Conservation (phyloP, 1,140 invertebrate species). For the Planococcus citri region DNA sequence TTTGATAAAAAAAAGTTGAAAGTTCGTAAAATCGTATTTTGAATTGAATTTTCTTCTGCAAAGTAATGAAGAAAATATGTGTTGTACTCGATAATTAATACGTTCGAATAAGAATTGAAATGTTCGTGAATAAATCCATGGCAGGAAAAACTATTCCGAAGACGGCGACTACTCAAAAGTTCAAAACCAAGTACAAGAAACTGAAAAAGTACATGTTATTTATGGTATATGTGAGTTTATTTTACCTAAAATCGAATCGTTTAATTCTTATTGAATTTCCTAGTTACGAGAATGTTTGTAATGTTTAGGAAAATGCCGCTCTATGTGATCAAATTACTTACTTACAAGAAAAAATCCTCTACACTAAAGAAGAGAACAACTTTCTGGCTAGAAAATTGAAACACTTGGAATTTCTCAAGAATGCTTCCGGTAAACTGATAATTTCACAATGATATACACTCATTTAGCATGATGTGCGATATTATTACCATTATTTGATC, state of each 20-base stretch:
- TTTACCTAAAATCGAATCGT: not conserved
- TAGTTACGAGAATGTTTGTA: not conserved
- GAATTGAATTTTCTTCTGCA: not conserved
- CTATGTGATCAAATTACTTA: conserved; percentile 15
- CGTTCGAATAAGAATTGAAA: no score
- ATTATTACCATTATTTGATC: not conserved
- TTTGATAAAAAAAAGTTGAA: no score
- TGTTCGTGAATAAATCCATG: not conserved
- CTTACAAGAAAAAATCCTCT: conserved; percentile 12
- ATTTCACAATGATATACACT: not conserved
- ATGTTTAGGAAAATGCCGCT: conserved; percentile 10
- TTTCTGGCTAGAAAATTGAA: conserved; percentile 8
- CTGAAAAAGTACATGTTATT: conserved; percentile 8
- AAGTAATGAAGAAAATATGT: not conserved
- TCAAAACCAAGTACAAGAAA: not conserved
- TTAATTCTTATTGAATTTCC: not conserved
- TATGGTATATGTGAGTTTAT: conserved; percentile 5
- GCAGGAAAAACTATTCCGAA: not conserved
- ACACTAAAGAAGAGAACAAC: conserved; percentile 6
- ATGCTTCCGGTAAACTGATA: not conserved
- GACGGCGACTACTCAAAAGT: not conserved
- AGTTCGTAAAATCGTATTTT: no score
- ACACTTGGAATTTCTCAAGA: not conserved
- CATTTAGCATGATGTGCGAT: not conserved
- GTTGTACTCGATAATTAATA: no score